phyloP scores from a whole-genome alignment of 2,888 invertebrate species.

The Hemicrepidius hirtus region DNA sequence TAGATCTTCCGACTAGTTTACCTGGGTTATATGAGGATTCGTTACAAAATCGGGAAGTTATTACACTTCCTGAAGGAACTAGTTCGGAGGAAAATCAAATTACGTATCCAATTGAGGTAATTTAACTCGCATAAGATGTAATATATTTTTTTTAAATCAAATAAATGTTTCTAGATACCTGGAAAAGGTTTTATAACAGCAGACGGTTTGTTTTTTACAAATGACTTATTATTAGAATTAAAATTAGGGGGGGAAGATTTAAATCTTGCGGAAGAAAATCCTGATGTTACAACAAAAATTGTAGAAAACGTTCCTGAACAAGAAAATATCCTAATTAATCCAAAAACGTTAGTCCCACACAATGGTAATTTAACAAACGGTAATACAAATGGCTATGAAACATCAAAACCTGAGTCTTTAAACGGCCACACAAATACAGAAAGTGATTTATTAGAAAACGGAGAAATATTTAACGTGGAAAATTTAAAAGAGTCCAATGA shows the following conservation, averaged over 20 bases:
- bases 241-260: slow-evolving; percentile 50
- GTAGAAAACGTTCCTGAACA: slow-evolving; percentile 1
- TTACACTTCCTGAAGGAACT: slow-evolving; percentile 25
- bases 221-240: slow-evolving; percentile 60
- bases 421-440: neutral
- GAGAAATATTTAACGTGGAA: slow-evolving; percentile 20
- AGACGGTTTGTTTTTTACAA: slow-evolving; percentile 60
- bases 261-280: slow-evolving; percentile 20
- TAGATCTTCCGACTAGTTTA: slow-evolving; percentile 31
- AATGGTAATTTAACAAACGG: slow-evolving; percentile 2
- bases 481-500: slow-evolving; percentile 43
- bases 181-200: slow-evolving; percentile 60
- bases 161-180: slow-evolving; percentile 60
- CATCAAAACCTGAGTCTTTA: neutral
- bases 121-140: too few relatives aligned
- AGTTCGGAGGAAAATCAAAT: slow-evolving; percentile 34
- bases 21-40: slow-evolving; percentile 37
- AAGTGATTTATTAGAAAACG: slow-evolving; percentile 19
- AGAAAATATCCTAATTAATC: slow-evolving; percentile 33
- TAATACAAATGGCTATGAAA: neutral
- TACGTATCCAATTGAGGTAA: slow-evolving; percentile 56
- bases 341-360: slow-evolving; percentile 28
- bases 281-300: neutral
- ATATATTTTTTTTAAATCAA: too few relatives aligned
- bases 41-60: slow-evolving; percentile 43